A percentile compares a stretch with the other conserved stretches of the same genome.
Evolutionary conservation across 2,113 vertebrate species (phyloP).

Genomic region (Seriola quinqueradiata): DNA sequence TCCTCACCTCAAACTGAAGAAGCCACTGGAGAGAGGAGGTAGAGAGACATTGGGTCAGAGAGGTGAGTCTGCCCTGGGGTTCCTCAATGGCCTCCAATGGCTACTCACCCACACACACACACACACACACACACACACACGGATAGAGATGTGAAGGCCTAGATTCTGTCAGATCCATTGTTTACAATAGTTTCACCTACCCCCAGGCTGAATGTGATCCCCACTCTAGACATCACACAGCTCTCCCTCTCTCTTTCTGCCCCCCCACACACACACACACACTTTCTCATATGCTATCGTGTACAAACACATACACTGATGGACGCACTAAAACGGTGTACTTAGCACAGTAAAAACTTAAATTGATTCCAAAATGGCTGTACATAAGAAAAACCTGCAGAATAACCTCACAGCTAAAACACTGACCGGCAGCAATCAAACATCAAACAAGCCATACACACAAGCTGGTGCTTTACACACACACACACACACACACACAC

Average conservation of each 20-base stretch:
- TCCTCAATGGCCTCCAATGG: conserved; percentile 56
- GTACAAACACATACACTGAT: conserved; percentile 25
- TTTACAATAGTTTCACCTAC: conserved; percentile 84
- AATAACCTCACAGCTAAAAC: conserved; percentile 27
- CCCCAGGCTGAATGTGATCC: conserved; percentile 84
- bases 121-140: conserved; percentile 29
- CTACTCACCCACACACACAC: conserved; percentile 40
- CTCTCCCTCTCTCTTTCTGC: conserved; percentile 18
- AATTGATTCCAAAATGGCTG: conserved; percentile 23
- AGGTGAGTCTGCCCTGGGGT: conserved; percentile 56
- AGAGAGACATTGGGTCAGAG: conserved; percentile 76
- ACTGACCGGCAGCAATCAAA: conserved; percentile 17
- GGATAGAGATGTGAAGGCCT: conserved; percentile 74
- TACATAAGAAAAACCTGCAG: conserved; percentile 10
- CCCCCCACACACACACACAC: conserved; percentile 19
- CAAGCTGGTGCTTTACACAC: conserved; percentile 10
- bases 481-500: neutral
- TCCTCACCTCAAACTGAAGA: conserved; percentile 70
- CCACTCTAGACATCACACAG: conserved; percentile 74
- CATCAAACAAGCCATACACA: conserved; percentile 54
- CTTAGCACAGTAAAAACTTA: conserved; percentile 6
- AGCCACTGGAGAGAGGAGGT: conserved; percentile 63
- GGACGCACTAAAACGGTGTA: conserved; percentile 14
- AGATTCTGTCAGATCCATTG: conserved; percentile 84
- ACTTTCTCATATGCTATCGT: neutral